phyloP scores from a whole-genome alignment of 2,888 invertebrate genomes.

The Chrysodeixis includens region DNA sequence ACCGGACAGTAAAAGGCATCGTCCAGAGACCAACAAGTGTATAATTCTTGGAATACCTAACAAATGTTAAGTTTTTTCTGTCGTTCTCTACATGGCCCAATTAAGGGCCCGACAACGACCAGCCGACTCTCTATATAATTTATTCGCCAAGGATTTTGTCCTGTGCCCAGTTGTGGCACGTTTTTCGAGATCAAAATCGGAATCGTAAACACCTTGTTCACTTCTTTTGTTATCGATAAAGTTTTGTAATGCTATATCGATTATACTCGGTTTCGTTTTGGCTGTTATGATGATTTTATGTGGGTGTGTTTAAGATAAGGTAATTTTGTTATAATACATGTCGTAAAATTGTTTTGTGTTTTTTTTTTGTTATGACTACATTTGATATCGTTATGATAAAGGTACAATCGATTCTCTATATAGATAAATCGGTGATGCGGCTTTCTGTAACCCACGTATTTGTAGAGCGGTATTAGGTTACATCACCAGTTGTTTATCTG shows the following conservation, averaged over 20 bases:
- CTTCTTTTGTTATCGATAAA: conserved; percentile 76
- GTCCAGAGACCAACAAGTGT: conserved; percentile 80
- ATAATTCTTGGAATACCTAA: conserved; percentile 88
- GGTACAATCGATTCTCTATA: background rate
- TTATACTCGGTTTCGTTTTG: conserved; percentile 57
- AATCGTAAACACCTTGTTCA: conserved; percentile 88
- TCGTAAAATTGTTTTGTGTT: conserved; percentile 6
- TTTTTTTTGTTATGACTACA: background rate
- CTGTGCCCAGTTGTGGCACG: conserved; percentile 77
- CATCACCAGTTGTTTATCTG: background rate
- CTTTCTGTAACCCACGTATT: background rate
- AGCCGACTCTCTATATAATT: conserved; percentile 81
- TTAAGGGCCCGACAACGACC: conserved; percentile 75
- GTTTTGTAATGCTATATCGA: conserved; percentile 69
- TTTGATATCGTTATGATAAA: conserved; percentile 7
- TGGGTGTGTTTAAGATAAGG: conserved; percentile 23
- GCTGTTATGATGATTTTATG: conserved; percentile 49
- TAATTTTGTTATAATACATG: conserved; percentile 7
- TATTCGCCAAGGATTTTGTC: conserved; percentile 84
- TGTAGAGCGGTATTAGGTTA: background rate
- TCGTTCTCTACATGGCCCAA: conserved; percentile 84
- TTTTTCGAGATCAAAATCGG: conserved; percentile 83
- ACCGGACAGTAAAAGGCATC: conserved; percentile 58
- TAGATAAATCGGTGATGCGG: background rate
- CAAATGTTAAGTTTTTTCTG: conserved; percentile 87